These are phyloP conservation scores for Lycorma delicatula DNA, from an alignment of 1,140 invertebrate species.

Conservation along the genomic window DNA sequence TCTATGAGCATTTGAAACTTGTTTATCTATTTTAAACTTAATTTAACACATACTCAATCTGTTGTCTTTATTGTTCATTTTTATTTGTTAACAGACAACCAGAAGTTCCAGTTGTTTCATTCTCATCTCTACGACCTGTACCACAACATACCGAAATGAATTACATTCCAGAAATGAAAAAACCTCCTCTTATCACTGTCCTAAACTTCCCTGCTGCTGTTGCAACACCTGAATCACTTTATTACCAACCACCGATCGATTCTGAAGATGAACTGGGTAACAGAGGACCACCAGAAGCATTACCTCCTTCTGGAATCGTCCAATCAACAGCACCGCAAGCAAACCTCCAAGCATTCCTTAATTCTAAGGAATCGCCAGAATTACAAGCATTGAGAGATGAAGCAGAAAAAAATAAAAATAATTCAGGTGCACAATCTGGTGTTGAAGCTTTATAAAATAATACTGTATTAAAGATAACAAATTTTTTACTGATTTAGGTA, in stretches of 20 bases:
- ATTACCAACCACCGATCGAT: conserved; percentile 25
- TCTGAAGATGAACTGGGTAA: conserved; percentile 24
- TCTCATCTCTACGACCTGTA: not conserved
- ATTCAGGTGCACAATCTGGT: conserved; percentile 12
- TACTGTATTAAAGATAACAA: too few species aligned
- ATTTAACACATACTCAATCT: too few species aligned
- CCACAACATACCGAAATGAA: not conserved
- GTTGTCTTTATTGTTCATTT: not conserved
- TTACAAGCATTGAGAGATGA: conserved; percentile 28
- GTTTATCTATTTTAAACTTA: too few species aligned
- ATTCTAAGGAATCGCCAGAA: conserved; percentile 29
- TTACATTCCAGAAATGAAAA: conserved; percentile 10
- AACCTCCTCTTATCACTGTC: conserved; percentile 22
- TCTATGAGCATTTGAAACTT: too few species aligned
- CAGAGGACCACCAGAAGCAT: conserved; percentile 25
- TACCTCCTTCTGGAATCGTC: conserved; percentile 31
- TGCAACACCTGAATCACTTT: conserved; percentile 23
- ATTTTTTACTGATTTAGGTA: too few species aligned
- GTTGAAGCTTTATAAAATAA: conserved; percentile 10
- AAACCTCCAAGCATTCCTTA: conserved; percentile 26
- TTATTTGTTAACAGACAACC: conserved; percentile 11
- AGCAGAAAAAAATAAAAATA: conserved; percentile 22
- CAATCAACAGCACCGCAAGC: conserved; percentile 28
- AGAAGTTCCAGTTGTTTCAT: conserved; percentile 7
- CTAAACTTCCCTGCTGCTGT: conserved; percentile 29